Evolutionary conservation across 30 jellyfish, hydroid and myxozoan genomes (phyloP).

Genomic region (Pelagia noctiluca): DNA sequence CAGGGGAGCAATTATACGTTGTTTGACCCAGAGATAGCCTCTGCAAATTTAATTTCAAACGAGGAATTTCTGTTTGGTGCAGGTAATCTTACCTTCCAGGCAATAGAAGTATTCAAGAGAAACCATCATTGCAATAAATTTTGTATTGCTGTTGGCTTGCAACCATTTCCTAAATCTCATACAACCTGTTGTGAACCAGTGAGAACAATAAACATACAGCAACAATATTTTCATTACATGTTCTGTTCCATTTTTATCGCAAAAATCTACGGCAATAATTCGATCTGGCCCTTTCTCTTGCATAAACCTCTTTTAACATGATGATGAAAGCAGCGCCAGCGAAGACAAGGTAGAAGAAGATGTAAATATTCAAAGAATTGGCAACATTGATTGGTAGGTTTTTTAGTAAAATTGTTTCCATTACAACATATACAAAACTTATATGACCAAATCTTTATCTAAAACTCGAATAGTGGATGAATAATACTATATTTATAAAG

Average conservation of each 20-base stretch:
- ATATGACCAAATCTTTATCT: too few species aligned
- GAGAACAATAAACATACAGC: constrained; percentile 6
- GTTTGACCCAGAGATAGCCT: constrained; percentile 46
- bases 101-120: constrained; percentile 3
- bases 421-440: too few species aligned
- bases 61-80: constrained; percentile 18
- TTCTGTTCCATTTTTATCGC: constrained; percentile 3
- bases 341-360: too few species aligned
- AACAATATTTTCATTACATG: constrained; percentile 14
- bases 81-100: constrained; percentile 27
- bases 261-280: background rate
- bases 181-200: constrained; percentile 24
- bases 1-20: constrained; percentile 34
- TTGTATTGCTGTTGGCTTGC: constrained; percentile 31
- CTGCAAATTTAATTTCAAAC: constrained; percentile 12
- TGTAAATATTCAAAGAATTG: too few species aligned
- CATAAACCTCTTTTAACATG: background rate
- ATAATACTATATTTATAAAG: too few species aligned
- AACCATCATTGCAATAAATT: constrained; percentile 32
- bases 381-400: too few species aligned
- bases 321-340: too few species aligned
- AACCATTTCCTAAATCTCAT: background rate
- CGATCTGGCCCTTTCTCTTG: constrained; percentile 2
- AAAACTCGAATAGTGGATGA: too few species aligned
- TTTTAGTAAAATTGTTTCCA: too few species aligned